Evolutionary conservation across 1,140 invertebrate genomes (phyloP), one percentile per base, ranked within the genome.

Genomic region (Atta texana): DNA sequence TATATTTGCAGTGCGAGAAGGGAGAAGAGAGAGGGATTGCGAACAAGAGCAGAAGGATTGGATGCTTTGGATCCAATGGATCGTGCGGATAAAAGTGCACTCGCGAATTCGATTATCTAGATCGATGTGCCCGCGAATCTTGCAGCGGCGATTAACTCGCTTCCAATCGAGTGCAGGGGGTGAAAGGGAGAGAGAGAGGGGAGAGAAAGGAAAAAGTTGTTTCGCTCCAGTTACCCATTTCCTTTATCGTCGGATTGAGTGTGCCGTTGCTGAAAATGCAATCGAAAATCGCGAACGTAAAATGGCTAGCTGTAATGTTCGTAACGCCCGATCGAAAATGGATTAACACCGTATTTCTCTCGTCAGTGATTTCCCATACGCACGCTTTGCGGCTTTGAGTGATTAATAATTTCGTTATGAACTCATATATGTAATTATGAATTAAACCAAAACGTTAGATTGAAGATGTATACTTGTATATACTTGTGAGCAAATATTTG

Each of bases 1-100:
- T 90, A 92, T 92, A 92, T 91, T 92, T 91, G 89, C 88, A 93
- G 88, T 51, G 53, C 39, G 80, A 68, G 64, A 57, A 10, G 24
- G 34, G 31, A n/a, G 21, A 31, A 71, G 21, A n/a, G 61, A 63
- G 49, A 57, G 53, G 18, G 34, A 61, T 34, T 39, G 53, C 18
- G n/a, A 24, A 55, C 12, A 44, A 80, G 51, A 10, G 55, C 68
- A 24, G 39, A 44, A 21, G 68, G 57, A 78, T 44, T 51, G 76
- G 28, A 28, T 69, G 66, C 18, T 18, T 3, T 10, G n/a, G 53
- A 75, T 84, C 71, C 12, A 8, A n/a, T 10, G 39, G 53, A 84
- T 84, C 57, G 69, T 14, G 16, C 55, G 68, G 69, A 84, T 84
- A 55, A 75, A 61, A 84, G 55, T 49, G 55, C 80, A 14, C 39